phyloP scores from a whole-genome alignment of 2,797 vertebrate species.

The Falco columbarius region DNA sequence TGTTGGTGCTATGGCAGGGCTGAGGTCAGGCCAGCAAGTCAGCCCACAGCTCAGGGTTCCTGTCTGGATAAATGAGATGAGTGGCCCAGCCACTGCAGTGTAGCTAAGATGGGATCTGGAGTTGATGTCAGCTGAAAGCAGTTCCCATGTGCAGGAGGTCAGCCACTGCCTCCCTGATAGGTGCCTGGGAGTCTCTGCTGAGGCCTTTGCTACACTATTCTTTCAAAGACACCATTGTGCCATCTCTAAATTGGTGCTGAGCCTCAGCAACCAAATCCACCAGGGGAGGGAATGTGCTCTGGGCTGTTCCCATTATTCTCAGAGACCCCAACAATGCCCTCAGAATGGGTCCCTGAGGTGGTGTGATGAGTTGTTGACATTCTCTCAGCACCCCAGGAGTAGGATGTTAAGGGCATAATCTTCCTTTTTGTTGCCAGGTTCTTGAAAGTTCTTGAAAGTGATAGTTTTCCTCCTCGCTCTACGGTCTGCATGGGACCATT shows the following conservation, averaged over 20 bases:
- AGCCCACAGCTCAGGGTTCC: rapidly evolving
- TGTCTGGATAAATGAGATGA: not conserved
- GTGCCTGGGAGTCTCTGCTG: not conserved
- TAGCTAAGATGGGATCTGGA: not conserved
- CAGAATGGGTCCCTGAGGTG: not conserved
- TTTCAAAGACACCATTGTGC: not conserved
- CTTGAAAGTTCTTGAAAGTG: not conserved
- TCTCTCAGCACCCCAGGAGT: not conserved
- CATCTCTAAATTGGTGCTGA: not conserved
- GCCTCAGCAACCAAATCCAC: not conserved
- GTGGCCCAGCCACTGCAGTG: no score
- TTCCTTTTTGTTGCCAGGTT: not conserved
- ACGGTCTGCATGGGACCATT: not conserved
- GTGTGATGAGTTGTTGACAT: rapidly evolving
- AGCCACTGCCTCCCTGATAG: not conserved
- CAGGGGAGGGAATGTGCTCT: not conserved
- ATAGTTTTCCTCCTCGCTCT: rapidly evolving
- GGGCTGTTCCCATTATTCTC: not conserved
- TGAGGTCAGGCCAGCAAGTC: not conserved
- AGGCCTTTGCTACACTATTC: not conserved
- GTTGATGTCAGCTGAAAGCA: not conserved
- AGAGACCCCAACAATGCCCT: not conserved
- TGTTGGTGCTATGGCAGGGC: not conserved
- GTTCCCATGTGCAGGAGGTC: not conserved
- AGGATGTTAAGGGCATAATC: not conserved